These are phyloP conservation scores for Chaetops frenatus DNA, from an alignment of 2,113 vertebrate species.

Conservation along the genomic window DNA sequence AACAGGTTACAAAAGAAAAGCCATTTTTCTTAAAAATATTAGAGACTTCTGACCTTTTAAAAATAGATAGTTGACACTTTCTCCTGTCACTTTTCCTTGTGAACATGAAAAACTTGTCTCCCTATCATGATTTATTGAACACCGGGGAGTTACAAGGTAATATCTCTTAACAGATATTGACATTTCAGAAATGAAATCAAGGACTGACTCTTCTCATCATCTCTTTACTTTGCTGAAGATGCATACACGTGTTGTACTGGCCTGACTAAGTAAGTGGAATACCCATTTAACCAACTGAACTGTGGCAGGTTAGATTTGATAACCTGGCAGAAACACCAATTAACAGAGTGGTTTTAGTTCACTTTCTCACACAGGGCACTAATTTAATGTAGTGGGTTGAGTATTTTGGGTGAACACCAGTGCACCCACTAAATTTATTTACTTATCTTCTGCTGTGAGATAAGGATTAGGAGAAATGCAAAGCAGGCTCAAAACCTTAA, in stretches of 20 bases:
- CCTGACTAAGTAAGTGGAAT: background rate
- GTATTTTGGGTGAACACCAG: no score
- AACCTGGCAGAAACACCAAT: no score
- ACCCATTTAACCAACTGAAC: background rate
- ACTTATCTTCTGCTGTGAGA: no score
- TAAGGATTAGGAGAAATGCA: no score
- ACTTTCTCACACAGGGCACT: no score
- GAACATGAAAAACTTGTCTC: constrained; percentile 39
- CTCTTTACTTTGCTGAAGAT: background rate
- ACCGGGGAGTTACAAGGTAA: background rate
- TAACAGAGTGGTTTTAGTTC: no score
- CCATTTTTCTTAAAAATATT: constrained; percentile 40
- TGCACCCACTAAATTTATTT: no score
- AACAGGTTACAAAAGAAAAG: constrained; percentile 11
- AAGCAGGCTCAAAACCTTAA: no score
- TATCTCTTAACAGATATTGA: constrained; percentile 19
- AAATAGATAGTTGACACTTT: constrained; percentile 39
- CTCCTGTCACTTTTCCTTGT: background rate
- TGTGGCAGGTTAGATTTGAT: no score
- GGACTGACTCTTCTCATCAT: background rate
- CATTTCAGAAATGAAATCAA: constrained; percentile 22
- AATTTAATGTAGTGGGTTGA: no score
- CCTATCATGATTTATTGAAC: constrained; percentile 6
- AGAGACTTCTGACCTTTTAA: constrained; percentile 49
- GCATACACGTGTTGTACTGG: background rate